Evolutionary conservation across 1,140 invertebrate genomes (phyloP).

Genomic region (Drosophila rufa): DNA sequence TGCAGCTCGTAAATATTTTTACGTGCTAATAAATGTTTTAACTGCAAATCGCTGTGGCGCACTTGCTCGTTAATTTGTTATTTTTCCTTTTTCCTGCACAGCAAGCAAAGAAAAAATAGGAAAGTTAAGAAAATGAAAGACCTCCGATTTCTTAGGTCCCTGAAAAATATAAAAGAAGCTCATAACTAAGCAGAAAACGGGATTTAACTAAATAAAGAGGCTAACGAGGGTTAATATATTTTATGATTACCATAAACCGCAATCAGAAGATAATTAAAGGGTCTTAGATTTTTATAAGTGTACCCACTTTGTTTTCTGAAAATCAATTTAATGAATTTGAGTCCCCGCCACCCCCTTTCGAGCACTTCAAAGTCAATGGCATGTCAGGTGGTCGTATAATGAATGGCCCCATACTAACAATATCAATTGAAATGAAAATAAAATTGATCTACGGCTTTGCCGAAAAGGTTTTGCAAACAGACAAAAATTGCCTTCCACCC

Average conservation of each 20-base stretch:
- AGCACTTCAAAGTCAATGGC: slow-evolving; percentile 50
- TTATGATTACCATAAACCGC: too few relatives aligned
- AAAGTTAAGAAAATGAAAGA: too few relatives aligned
- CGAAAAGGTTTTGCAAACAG: neutral
- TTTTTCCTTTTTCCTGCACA: slow-evolving; percentile 2
- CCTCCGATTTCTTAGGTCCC: too few relatives aligned
- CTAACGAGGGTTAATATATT: too few relatives aligned
- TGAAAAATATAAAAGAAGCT: too few relatives aligned
- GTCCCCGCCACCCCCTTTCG: neutral
- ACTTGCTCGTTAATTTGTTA: slow-evolving; percentile 30
- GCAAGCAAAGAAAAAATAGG: neutral
- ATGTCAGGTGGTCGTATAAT: slow-evolving; percentile 51
- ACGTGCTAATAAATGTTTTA: slow-evolving; percentile 67
- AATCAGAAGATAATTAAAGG: neutral
- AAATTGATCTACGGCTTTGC: slow-evolving; percentile 54
- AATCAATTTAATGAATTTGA: slow-evolving; percentile 28
- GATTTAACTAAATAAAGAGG: too few relatives aligned
- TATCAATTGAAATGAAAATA: slow-evolving; percentile 37
- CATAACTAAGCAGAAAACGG: too few relatives aligned
- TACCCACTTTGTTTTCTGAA: neutral
- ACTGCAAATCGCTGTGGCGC: slow-evolving; percentile 49
- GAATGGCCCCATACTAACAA: slow-evolving; percentile 30
- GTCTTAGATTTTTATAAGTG: neutral
- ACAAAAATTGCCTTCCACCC: neutral
- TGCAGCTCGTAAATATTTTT: slow-evolving; percentile 57